Conservation (phyloP, 2,797 vertebrate genomes). For the Myiothlypis chrysogaster region DNA sequence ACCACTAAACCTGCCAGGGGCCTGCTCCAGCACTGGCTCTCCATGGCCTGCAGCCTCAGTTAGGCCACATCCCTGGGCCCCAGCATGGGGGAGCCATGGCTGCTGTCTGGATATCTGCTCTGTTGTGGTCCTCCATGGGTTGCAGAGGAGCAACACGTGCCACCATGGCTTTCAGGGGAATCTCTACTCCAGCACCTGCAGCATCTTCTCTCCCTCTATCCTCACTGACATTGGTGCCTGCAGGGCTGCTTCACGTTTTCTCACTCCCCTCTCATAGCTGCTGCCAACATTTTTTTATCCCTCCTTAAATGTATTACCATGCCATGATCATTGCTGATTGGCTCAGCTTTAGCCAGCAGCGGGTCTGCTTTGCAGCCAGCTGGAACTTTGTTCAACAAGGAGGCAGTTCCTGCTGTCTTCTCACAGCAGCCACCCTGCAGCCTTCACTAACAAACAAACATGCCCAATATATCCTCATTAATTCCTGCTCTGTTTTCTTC, state of each 20-base stretch:
- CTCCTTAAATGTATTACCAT: not conserved
- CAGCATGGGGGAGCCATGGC: accelerated
- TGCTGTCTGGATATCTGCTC: not conserved
- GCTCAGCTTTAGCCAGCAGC: not conserved
- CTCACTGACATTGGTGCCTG: not conserved
- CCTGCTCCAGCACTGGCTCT: accelerated
- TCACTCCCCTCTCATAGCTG: not conserved
- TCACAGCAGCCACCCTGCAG: not conserved
- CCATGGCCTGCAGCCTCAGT: not conserved
- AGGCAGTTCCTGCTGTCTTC: not conserved
- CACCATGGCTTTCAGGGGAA: not conserved
- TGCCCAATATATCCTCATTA: not conserved
- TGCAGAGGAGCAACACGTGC: not conserved
- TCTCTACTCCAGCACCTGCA: not conserved
- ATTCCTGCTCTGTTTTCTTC: not conserved
- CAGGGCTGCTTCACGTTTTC: not conserved
- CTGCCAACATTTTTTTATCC: not conserved
- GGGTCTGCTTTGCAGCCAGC: accelerated
- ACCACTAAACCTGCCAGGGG: not conserved
- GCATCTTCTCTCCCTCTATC: not conserved
- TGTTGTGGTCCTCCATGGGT: accelerated
- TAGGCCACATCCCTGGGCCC: not conserved
- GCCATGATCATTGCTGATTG: not conserved
- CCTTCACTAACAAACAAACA: not conserved
- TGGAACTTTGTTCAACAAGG: not conserved